Base-by-base conservation (phyloP, 2,113 vertebrate genomes). In the Phycodurus eques region DNA sequence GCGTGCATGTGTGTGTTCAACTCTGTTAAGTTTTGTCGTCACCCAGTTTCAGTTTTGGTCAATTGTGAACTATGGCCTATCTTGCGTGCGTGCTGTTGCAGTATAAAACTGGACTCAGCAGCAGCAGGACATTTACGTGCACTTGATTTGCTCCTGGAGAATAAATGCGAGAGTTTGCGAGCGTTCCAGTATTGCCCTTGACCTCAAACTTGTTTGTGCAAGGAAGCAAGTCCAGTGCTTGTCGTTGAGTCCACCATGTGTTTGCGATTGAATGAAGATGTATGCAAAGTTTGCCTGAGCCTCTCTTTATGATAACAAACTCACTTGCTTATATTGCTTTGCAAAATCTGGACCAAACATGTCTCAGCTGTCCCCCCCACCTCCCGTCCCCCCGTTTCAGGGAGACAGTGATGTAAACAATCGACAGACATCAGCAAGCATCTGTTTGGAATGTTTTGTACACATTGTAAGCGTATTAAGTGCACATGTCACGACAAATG, bases 391-490 rank as follows among this genome's bases (percentile, higher is more conserved):
- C 19, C n/a, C 19, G 19, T 57, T 31, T 12, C 0, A 57, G 6
- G 31, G 27, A 66, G 27, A 61, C 53, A 42, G 35, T 51, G 72
- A 59, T 0, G 22, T 42, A 56, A 66, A 22, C 0, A 17, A 5
- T 11, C 57, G 67, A 31, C 71, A 62, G 70, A 15, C 59, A n/a
- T 64, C 46, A 15, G 7, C 35, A 35, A 70, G 13, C 22, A 71
- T 67, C 73, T 62, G 51, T 76, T 63, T 74, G 53, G 39, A 27
- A 0, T 83, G 60, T 86, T 85, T 74, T 81, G 83, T 51, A 78
- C 22, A 86, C 82, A 79, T 59, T 11, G 0, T 78, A 77, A 54
- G 22, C 13, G 62, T 61, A 73, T 0, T 80, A 77, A 49, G 20
- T 19, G 65, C 67, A 71, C 61, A 63, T 69, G 75, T 83, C 73